phyloP scores from a whole-genome alignment of 2,888 invertebrate species.

The Acleris literana region DNA sequence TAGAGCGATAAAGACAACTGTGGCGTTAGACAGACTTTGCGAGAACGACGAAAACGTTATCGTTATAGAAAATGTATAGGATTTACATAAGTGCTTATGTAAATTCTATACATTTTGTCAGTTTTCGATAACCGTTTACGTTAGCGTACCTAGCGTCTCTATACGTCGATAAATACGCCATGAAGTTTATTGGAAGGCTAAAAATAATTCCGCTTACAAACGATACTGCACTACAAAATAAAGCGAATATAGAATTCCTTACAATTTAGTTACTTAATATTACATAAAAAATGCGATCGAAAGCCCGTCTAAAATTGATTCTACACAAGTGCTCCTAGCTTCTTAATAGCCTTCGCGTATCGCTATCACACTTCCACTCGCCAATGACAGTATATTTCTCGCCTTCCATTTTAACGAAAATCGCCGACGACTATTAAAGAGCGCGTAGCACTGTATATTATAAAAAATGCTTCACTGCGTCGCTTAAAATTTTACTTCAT shows the following conservation, averaged over 20 bases:
- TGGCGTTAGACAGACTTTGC: too few species aligned
- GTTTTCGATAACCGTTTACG: too few species aligned
- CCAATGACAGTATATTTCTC: too few species aligned
- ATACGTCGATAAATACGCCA: background rate
- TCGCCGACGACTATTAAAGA: background rate
- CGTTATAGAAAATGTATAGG: too few species aligned
- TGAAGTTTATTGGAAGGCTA: background rate
- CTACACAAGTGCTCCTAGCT: conserved; percentile 42
- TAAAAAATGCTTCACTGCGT: conserved; percentile 70
- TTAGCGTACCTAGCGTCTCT: background rate
- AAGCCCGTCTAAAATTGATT: conserved; percentile 60
- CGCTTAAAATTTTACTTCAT: conserved; percentile 56
- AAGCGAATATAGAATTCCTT: conserved; percentile 31
- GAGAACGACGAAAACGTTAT: too few species aligned
- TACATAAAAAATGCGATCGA: conserved; percentile 52
- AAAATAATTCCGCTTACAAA: conserved; percentile 1
- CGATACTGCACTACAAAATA: conserved; percentile 28
- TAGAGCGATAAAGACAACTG: background rate
- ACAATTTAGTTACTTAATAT: conserved; percentile 40
- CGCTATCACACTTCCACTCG: too few species aligned
- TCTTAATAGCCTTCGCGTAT: too few species aligned
- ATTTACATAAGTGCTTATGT: too few species aligned
- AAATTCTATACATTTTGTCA: too few species aligned
- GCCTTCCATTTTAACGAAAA: too few species aligned
- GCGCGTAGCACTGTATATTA: conserved; percentile 35